Base-by-base conservation (phyloP, 1,140 invertebrate species). In the Neodiprion pinetum region DNA sequence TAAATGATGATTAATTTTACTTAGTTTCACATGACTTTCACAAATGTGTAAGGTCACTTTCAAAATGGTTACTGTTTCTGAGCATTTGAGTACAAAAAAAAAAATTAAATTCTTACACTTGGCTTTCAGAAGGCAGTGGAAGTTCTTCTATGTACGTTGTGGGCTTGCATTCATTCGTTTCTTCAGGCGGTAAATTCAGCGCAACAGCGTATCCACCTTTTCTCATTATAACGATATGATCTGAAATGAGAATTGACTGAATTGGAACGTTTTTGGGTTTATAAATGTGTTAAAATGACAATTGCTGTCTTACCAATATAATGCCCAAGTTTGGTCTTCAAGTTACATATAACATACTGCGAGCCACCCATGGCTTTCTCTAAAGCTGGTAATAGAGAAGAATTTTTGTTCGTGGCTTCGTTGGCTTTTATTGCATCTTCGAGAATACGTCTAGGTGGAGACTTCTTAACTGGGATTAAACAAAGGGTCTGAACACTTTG, bases 401-500 rank as follows among this genome's bases (percentile, higher is more conserved):
- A 88, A 10, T 85, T 75, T 53, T 76, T 49, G 11, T 71, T 50
- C 61, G 75, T 75, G 12, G 70, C 73, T 67, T 78, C 73, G 78
- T 81, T 79, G 9, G 70, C 17, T 5, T 79, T 14, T 17, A 80
- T 74, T 9, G 80, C 75, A 65, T 71, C 71, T 17, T 80, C 72
- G 12, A 88, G 68, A 17, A 81, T 70, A 48, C 83, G 14, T n/a
- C 82, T 75, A 10, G 83, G 78, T 7, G 87, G 86, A 79, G 85
- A 80, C 17, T 87, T 80, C 49, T 87, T 84, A 47, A 76, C 67
- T 74, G 90, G 90, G 47, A 87, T 79, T n/a, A 88, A 89, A 79
- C 91, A 88, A 70, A 92, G 88, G 1, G 87, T 81, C 70, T 84
- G 86, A 3, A 93, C 86, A n/a, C 88, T 88, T 83, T 93, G 90